phyloP scores from a whole-genome alignment of 2,797 vertebrate genomes.

The Lindbergichthys nudifrons region DNA sequence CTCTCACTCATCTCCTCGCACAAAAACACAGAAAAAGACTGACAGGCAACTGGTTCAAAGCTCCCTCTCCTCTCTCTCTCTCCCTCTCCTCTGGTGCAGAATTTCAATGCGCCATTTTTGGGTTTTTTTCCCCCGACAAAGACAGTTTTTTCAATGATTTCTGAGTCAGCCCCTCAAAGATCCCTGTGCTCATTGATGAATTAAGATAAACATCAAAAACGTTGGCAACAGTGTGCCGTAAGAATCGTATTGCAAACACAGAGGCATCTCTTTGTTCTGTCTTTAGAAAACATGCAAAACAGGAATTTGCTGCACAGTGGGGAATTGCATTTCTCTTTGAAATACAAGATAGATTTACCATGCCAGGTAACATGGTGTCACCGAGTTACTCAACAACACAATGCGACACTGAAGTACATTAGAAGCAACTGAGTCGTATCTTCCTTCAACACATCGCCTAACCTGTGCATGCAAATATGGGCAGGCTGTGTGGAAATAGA shows the following conservation, averaged over 20 bases:
- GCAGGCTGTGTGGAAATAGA: conserved; percentile 2
- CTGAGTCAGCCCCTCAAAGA: conserved; percentile 61
- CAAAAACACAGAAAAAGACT: conserved; percentile 77
- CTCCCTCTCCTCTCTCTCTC: conserved; percentile 65
- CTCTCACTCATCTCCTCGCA: conserved; percentile 73
- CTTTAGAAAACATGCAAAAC: conserved; percentile 55
- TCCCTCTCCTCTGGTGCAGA: conserved; percentile 77
- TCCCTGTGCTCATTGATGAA: conserved; percentile 61
- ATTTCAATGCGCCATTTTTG: conserved; percentile 81
- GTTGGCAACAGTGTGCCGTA: conserved; percentile 23
- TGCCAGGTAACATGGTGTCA: conserved; percentile 1
- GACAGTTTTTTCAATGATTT: conserved; percentile 62
- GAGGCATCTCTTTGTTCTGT: conserved; percentile 43
- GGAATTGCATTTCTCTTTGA: conserved; percentile 24
- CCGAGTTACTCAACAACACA: background rate
- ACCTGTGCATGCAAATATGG: background rate
- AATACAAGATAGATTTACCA: background rate
- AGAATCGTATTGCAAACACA: conserved; percentile 44
- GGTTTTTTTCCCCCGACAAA: conserved; percentile 43
- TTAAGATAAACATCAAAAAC: conserved; percentile 70
- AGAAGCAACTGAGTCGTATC: background rate
- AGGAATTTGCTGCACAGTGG: conserved; percentile 21
- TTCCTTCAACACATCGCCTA: background rate
- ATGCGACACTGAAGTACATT: background rate
- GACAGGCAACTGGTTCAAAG: conserved; percentile 85